Base-by-base conservation (phyloP, 2,888 invertebrate species). In the Globia sparganii region DNA sequence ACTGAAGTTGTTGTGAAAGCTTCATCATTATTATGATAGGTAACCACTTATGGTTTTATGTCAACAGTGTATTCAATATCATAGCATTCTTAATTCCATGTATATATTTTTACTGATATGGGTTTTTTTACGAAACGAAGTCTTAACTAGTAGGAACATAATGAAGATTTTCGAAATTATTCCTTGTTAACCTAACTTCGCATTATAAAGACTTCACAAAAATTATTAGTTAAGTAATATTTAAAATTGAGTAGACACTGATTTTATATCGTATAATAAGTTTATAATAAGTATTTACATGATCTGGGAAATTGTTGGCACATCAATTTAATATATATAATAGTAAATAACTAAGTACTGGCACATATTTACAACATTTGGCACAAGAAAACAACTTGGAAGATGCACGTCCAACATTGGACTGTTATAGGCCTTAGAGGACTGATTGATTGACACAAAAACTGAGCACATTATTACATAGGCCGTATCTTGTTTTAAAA, bases 221-320 rank as follows among this genome's bases (percentile, higher is more conserved):
- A 80, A 84, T 46, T 25, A 61, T 58, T 73, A 46, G 31, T 68
- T 76, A n/a, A n/a, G n/a, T n/a, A 65, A n/a, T 76, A 79, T 78
- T 62, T 72, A 59, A 83, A 84, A 76, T 77, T 49, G 72, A 56
- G 37, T 81, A 88, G 68, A 83, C 78, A 84, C 18, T 68, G 75
- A 82, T 67, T 77, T 77, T 61, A 66, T 68, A 61, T 72, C 65
- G 37, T 66, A 62, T 59, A 68, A 46, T 73, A 74, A 81, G 46
- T 70, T 73, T 64, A 66, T 58, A 76, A n/a, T 72, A 66, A n/a
- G 34, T 85, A 84, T 82, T 79, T 84, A 91, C 90, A 90, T 84
- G 71, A 80, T 89, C 87, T 85, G 75, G 28, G 81, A 79, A 82
- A 72, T 59, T 66, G n/a, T 86, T 93, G 93, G 93, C 94, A 94